Base-by-base conservation (phyloP, 2,888 invertebrate genomes). In the Diploptera punctata region DNA sequence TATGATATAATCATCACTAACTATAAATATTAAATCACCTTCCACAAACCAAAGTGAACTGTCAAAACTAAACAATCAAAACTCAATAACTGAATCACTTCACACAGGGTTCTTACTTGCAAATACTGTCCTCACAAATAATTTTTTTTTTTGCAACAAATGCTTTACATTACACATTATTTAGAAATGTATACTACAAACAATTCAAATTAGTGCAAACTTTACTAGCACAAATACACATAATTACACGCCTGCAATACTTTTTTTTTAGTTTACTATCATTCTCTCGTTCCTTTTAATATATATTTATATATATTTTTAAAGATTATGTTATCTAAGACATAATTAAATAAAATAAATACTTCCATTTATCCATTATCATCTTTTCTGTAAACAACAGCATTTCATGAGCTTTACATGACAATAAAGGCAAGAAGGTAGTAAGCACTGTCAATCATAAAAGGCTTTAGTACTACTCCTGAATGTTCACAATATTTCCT, bases 311-410 rank as follows among this genome's bases (percentile, higher is more conserved):
- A n/a, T n/a, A n/a, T n/a, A n/a, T n/a, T n/a, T n/a, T n/a, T n/a
- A 19, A 29, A 65, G n/a, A 65, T 16, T 9, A 26, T 47, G 26
- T 44, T 26, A n/a, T 47, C 18, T 44, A 26, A 26, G 5, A 9
- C 47, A 29, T 47, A 47, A 19, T 57, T 52, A 54, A 70, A 70
- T 70, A 61, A 71, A 71, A 71, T 71, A 67, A 71, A 71, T 71
- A 67, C 67, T 71, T 67, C 49, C 54, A 54, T 71, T 67, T 71
- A 67, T 31, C 16, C n/a, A n/a, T n/a, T n/a, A n/a, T n/a, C n/a
- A n/a, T n/a, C 29, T 29, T 29, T 33, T 57, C 13, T 57, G 29
- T 31, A 5, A 29, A 57, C 26, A 31, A 26, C 7, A 47, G 9
- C 21, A 26, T 54, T 10, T 13, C 16, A 54, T 24, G n/a, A 29